Evolutionary conservation across 2,888 invertebrate species (phyloP).

Genomic region (Apamea epomidion): DNA sequence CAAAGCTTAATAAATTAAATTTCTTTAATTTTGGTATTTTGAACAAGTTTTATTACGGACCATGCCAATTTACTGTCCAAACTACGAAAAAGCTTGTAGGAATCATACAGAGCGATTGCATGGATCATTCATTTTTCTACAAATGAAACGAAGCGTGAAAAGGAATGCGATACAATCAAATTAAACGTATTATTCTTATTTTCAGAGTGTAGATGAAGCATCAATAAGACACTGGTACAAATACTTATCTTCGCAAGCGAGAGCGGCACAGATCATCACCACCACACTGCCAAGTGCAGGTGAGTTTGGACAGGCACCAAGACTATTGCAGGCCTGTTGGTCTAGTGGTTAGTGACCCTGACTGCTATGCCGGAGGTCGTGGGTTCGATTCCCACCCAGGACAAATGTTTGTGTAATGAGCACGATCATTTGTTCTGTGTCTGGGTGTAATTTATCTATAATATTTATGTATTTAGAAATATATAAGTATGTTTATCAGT

Average conservation of each 20-base stretch:
- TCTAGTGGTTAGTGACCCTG: too few species aligned
- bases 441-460: too few species aligned
- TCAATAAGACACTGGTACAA: conserved; percentile 94
- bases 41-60: neutral
- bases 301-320: conserved; percentile 49
- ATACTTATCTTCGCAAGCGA: conserved; percentile 93
- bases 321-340: too few species aligned
- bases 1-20: neutral
- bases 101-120: neutral
- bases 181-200: conserved; percentile 4
- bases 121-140: neutral
- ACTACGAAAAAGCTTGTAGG: neutral
- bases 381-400: too few species aligned
- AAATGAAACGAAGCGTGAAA: neutral
- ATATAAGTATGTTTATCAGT: too few species aligned
- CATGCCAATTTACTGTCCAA: neutral
- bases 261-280: conserved; percentile 93
- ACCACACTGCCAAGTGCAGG: conserved; percentile 76
- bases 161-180: neutral
- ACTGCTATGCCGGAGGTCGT: too few species aligned
- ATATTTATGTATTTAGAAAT: too few species aligned
- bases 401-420: too few species aligned
- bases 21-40: neutral
- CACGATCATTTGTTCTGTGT: too few species aligned
- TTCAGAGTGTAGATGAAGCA: conserved; percentile 93